These are phyloP conservation scores for Xiphophorus maculatus DNA, from an alignment of 2,113 vertebrate genomes.

Conservation along the genomic window DNA sequence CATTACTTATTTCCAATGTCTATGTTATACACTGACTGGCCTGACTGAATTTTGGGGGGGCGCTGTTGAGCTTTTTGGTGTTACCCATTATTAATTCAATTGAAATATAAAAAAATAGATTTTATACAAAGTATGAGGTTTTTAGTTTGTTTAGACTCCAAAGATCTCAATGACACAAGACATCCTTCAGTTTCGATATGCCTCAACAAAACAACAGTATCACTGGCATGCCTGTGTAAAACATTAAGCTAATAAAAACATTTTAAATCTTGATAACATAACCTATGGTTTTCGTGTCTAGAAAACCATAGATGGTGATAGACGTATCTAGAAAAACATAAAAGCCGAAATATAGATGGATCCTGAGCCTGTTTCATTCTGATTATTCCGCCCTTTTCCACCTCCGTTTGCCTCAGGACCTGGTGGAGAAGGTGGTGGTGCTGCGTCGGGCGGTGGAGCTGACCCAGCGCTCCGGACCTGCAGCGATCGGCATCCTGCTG, in stretches of 20 bases:
- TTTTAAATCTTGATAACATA: not conserved
- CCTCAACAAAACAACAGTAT: too few species aligned
- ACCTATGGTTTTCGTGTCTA: not conserved
- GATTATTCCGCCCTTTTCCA: not conserved
- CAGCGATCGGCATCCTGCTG: conserved; percentile 83
- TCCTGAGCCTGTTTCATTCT: not conserved
- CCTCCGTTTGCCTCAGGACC: conserved; percentile 77
- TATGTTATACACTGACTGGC: not conserved
- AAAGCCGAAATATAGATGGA: not conserved
- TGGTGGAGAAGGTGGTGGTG: conserved; percentile 96
- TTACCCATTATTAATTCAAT: not conserved
- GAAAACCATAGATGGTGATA: not conserved
- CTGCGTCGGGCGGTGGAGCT: conserved; percentile 88
- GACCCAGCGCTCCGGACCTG: conserved; percentile 77
- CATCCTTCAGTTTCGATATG: not conserved
- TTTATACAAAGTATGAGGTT: too few species aligned
- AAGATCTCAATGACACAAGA: too few species aligned
- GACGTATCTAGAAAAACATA: not conserved
- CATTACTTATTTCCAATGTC: too few species aligned
- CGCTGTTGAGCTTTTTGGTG: not conserved
- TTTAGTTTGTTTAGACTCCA: too few species aligned
- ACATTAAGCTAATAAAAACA: too few species aligned
- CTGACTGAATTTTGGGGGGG: not conserved
- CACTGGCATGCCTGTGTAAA: too few species aligned
- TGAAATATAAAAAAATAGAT: not conserved